Evolutionary conservation across 2,113 vertebrate genomes (phyloP).

Genomic region (Colius striatus): DNA sequence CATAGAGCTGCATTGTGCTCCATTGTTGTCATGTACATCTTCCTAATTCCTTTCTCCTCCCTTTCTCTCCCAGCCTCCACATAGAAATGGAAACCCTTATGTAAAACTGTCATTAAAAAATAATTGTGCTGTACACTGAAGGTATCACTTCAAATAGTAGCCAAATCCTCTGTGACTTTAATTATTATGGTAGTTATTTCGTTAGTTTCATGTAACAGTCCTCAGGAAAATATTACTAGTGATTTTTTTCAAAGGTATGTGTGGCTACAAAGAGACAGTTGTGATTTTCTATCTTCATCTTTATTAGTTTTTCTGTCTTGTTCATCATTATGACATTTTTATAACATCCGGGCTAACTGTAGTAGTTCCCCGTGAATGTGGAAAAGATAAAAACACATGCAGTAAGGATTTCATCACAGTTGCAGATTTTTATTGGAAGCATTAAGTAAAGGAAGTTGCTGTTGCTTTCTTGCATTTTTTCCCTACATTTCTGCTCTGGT

Average conservation of each 20-base stretch:
- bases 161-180: background rate
- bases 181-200: background rate
- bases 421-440: background rate
- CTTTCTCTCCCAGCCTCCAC: background rate
- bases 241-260: background rate
- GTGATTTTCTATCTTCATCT: background rate
- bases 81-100: background rate
- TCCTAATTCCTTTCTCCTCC: background rate
- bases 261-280: background rate
- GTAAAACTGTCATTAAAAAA: background rate
- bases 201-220: background rate
- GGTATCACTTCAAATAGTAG: background rate
- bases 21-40: background rate
- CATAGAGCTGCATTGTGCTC: background rate
- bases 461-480: background rate
- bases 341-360: background rate
- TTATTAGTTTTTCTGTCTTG: background rate
- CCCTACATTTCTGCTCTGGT: background rate
- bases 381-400: background rate
- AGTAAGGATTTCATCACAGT: background rate
- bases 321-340: background rate
- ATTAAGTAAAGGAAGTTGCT: background rate
- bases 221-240: background rate
- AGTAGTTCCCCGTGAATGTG: background rate
- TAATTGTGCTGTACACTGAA: background rate